phyloP scores from a whole-genome alignment of 2,797 vertebrate genomes.

The Poliocrania exsul region DNA sequence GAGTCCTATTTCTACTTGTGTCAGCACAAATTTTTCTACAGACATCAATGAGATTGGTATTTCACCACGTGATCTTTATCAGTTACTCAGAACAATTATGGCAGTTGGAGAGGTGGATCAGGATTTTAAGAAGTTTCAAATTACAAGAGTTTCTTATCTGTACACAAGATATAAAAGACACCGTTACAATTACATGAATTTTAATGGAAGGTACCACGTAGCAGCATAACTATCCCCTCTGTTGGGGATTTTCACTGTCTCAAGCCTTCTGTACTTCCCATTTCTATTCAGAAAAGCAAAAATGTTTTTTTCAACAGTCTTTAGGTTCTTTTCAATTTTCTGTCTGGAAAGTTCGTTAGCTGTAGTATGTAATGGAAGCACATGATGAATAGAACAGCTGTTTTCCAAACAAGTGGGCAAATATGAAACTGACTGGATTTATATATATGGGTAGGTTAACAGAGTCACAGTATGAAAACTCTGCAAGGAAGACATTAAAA shows the following conservation, averaged over 20 bases:
- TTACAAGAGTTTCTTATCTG: constrained; percentile 4
- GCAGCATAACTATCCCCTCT: not conserved
- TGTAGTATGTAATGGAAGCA: not conserved
- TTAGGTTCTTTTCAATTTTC: not conserved
- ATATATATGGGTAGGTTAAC: too few species aligned
- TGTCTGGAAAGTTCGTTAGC: not conserved
- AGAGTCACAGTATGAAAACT: not conserved
- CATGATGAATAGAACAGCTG: not conserved
- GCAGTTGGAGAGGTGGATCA: not conserved
- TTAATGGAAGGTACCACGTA: not conserved
- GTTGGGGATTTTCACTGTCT: not conserved
- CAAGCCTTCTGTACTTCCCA: not conserved
- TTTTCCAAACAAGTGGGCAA: not conserved
- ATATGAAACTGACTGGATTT: not conserved
- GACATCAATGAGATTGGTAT: constrained; percentile 7
- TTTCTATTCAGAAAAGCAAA: not conserved
- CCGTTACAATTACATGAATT: not conserved
- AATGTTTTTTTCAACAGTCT: not conserved
- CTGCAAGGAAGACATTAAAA: not conserved
- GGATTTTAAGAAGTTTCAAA: constrained; percentile 11
- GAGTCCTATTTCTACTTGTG: not conserved
- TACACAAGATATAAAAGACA: not conserved
- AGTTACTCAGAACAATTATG: not conserved
- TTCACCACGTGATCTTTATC: constrained; percentile 28
- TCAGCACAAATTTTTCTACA: constrained; percentile 6